These are phyloP conservation scores for Eulemur coronatus DNA, from an alignment of 2,797 vertebrate species.

Conservation along the genomic window DNA sequence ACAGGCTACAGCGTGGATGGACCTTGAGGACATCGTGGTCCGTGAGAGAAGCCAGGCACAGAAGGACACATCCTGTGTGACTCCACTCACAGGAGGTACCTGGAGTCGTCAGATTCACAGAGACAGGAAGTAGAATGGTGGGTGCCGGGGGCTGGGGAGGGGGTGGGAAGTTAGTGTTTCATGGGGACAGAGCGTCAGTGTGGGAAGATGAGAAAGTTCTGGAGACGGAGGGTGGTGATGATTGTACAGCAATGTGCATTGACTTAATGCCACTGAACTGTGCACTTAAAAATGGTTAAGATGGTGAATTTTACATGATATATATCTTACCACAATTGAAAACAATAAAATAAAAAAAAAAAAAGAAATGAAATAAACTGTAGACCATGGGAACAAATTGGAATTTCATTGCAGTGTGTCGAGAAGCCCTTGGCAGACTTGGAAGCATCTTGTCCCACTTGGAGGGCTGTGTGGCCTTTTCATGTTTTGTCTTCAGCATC, in stretches of 20 bases:
- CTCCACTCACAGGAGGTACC: not conserved
- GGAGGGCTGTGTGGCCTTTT: not conserved
- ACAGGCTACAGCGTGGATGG: not conserved
- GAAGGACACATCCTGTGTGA: not conserved
- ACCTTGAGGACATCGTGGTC: too few relatives aligned
- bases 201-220: not conserved
- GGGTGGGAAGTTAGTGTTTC: accelerated
- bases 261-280: too few relatives aligned
- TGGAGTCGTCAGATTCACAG: not conserved
- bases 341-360: not conserved
- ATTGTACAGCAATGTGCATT: accelerated
- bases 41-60: not conserved
- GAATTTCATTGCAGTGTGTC: not conserved
- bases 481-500: not conserved
- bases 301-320: too few relatives aligned
- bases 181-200: not conserved
- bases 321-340: not conserved
- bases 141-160: not conserved
- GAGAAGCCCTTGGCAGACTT: not conserved
- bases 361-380: not conserved
- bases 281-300: not conserved
- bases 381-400: not conserved
- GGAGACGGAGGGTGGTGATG: not conserved
- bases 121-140: not conserved
- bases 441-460: not conserved